Evolutionary conservation across 1,140 invertebrate genomes (phyloP).

Genomic region (Polypedilum pembai): DNA sequence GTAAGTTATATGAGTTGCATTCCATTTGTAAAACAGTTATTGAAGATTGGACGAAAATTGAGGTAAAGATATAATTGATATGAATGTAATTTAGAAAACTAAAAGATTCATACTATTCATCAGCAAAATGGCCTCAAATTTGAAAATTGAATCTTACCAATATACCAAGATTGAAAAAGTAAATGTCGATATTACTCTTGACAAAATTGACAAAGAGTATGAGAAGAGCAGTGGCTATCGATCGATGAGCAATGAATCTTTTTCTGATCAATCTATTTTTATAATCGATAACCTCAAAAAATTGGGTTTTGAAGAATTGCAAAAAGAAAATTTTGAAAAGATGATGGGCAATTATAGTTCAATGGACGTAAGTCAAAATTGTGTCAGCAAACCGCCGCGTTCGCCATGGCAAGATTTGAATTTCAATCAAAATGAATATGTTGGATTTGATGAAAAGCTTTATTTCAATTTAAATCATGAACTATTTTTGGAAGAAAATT

Average conservation of each 20-base stretch:
- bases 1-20: background rate
- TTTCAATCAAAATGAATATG: background rate
- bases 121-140: slow-evolving; percentile 3
- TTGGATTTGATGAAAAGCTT: background rate
- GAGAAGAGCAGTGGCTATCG: background rate
- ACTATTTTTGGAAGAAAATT: background rate
- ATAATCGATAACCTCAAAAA: background rate
- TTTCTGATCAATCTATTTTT: no score
- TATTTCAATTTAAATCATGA: background rate
- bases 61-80: no score
- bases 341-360: background rate
- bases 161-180: background rate
- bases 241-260: background rate
- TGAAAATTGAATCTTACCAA: background rate
- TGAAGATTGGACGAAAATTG: slow-evolving; percentile 1
- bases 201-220: background rate
- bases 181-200: background rate
- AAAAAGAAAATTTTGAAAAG: background rate
- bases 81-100: no score
- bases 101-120: background rate
- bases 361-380: background rate
- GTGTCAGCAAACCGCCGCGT: background rate
- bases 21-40: background rate
- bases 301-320: background rate
- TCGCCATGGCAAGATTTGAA: background rate